Conservation (phyloP, 1,140 invertebrate species). For the Lucilia cuprina region DNA sequence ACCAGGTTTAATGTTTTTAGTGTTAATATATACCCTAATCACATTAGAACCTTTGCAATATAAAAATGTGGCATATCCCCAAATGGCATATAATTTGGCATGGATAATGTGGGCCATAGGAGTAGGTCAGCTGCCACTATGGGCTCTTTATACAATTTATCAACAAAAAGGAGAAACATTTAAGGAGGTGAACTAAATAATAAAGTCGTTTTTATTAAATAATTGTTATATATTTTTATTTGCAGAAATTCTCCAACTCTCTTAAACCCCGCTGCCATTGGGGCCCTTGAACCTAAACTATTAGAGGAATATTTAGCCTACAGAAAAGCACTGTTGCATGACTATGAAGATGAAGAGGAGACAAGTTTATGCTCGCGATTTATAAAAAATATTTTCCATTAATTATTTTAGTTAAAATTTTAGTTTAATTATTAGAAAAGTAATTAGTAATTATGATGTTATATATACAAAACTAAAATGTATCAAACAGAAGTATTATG, state of each 20-base stretch:
- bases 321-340: background rate
- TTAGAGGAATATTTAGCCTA: conserved; percentile 45
- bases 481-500: background rate
- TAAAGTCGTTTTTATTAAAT: background rate
- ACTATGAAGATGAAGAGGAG: background rate
- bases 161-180: conserved; percentile 50
- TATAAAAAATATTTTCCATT: conserved; percentile 31
- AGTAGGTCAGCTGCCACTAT: conserved; percentile 64
- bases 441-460: background rate
- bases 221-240: background rate
- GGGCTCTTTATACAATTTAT: conserved; percentile 57
- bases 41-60: conserved; percentile 66
- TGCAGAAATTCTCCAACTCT: conserved; percentile 19
- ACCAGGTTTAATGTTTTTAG: conserved; percentile 74
- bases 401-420: background rate
- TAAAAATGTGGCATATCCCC: conserved; percentile 62
- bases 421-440: background rate
- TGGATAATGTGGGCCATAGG: conserved; percentile 65
- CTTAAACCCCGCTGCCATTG: conserved; percentile 39
- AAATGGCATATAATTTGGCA: conserved; percentile 61
- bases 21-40: conserved; percentile 72
- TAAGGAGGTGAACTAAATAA: conserved; percentile 38
- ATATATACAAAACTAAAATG: background rate
- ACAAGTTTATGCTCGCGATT: conserved; percentile 7
- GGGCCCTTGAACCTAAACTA: conserved; percentile 50